These are phyloP conservation scores for Ctenicera cuprea DNA, from an alignment of 2,888 invertebrate genomes.

Conservation along the genomic window DNA sequence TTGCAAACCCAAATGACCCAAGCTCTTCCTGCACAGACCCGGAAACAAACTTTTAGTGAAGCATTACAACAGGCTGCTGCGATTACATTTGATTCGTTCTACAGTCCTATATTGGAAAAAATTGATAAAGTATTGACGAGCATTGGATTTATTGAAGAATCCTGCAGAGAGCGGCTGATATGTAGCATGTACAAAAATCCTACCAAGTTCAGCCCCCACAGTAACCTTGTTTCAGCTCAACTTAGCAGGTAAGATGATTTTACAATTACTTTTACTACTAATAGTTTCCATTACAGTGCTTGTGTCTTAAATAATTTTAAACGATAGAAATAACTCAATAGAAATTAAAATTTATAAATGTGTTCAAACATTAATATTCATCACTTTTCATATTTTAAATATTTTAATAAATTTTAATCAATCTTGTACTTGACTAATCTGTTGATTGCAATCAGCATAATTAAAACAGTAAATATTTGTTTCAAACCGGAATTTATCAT, in stretches of 20 bases:
- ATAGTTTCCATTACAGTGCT: background rate
- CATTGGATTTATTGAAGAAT: constrained; percentile 81
- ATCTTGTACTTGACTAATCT: no score
- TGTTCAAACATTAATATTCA: no score
- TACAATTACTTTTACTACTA: background rate
- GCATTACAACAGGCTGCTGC: constrained; percentile 57
- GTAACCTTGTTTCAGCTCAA: constrained; percentile 90
- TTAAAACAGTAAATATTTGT: no score
- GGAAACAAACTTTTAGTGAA: background rate
- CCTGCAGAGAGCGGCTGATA: constrained; percentile 86
- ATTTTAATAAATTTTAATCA: no score
- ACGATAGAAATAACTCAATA: background rate
- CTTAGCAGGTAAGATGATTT: constrained; percentile 85
- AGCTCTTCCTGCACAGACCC: background rate
- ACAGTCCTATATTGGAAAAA: constrained; percentile 85
- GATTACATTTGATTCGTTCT: constrained; percentile 78
- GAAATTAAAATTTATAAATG: no score
- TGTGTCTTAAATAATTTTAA: background rate
- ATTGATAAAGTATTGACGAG: constrained; percentile 85
- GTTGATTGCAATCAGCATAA: no score
- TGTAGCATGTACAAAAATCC: constrained; percentile 92
- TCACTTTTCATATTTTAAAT: no score
- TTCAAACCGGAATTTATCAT: no score
- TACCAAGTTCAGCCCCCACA: constrained; percentile 87
- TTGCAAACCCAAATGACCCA: background rate